Base-by-base conservation (phyloP, 53 echinoderm and acorn worm species). In the Apostichopus leukothele region DNA sequence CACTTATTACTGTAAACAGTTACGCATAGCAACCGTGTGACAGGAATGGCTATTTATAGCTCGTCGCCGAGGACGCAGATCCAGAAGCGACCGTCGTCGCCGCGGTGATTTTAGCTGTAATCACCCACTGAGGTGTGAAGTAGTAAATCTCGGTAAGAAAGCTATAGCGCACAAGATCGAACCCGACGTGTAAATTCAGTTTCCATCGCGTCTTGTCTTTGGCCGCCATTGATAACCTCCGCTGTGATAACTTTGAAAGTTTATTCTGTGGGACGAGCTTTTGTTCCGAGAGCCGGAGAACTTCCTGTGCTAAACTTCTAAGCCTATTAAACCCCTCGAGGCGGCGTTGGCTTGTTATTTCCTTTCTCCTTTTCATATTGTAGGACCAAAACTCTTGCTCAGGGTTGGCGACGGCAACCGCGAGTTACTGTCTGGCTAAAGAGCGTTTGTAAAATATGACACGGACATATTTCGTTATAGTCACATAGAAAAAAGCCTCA, bases 231-330 rank as follows among this genome's bases (percentile, higher is more conserved):
- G 81, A 81, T 53, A 77, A 19, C 59, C 54, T 55, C 81, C 81
- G 55, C 59, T 81, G 23, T 59, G 55, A 81, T 55, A 81, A 81
- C 81, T 81, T 55, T 81, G 13, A 53, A 81, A 81, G 81, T 59
- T 81, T 81, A 59, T 81, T 81, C 81, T 81, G n/a, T 22, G 59
- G 53, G 81, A 54, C 11, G 4, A 54, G 81, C 81, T 81, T 54
- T 81, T 81, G 81, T 81, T 81, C 81, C 10, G 21, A n/a, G 21
- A 55, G 57, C 81, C 12, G 22, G 20, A 81, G 81, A 57, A 81
- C 81, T 81, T 81, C 81, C 81, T 81, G 81, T 59, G 59, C 81
- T 59, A 81, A 81, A 81, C 81, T 55, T 3, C 22, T 59, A 51
- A 81, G 59, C 55, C 51, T 16, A 52, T 81, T 81, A 55, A n/a